Evolutionary conservation across 1,140 invertebrate species (phyloP).

Genomic region (Samia ricini): DNA sequence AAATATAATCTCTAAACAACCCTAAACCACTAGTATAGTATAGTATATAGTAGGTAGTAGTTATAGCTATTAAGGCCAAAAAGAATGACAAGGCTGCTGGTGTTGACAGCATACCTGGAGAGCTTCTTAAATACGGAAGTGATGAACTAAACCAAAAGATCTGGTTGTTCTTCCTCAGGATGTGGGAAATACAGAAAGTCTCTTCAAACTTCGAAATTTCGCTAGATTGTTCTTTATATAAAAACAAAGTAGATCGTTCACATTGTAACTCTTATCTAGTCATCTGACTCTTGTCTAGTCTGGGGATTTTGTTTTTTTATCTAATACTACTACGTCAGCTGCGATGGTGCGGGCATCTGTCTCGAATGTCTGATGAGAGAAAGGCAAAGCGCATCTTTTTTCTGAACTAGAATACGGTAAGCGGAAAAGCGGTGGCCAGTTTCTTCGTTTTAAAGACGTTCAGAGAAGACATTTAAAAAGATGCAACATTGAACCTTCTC

Average conservation of each 20-base stretch:
- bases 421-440: no score
- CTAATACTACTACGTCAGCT: constrained; percentile 21
- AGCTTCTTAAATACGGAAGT: not conserved
- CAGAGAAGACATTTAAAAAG: no score
- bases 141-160: not conserved
- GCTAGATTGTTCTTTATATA: not conserved
- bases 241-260: not conserved
- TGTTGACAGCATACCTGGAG: not conserved
- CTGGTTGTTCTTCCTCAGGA: not conserved
- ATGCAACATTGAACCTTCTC: no score
- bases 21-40: no score
- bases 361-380: constrained; percentile 19
- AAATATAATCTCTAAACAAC: no score
- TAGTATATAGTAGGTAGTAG: not conserved
- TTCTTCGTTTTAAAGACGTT: no score
- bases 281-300: not conserved
- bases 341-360: constrained; percentile 27
- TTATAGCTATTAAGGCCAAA: not conserved
- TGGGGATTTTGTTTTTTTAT: not conserved
- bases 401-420: no score
- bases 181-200: not conserved
- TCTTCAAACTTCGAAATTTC: not conserved
- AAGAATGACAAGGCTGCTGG: not conserved
- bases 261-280: not conserved
- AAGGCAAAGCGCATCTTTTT: constrained; percentile 31